phyloP scores from a whole-genome alignment of 2,888 invertebrate species.

The Dioctria linearis region DNA sequence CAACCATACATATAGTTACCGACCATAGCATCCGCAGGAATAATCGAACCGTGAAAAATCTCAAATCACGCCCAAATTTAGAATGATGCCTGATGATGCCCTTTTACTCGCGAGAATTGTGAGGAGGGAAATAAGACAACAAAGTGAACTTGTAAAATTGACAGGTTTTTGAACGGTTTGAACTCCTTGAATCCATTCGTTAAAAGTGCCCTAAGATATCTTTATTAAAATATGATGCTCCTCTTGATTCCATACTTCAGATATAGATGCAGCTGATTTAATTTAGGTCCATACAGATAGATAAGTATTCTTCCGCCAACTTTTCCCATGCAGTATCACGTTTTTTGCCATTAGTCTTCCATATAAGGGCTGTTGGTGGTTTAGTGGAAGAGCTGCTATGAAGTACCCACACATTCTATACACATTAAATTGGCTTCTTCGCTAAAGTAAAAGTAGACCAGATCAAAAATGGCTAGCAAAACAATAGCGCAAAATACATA shows the following conservation, averaged over 20 bases:
- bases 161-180: not conserved
- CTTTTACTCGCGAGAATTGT: not conserved
- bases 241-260: conserved; percentile 13
- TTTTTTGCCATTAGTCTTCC: conserved; percentile 43
- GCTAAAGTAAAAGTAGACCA: conserved; percentile 41
- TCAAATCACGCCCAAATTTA: conserved; percentile 45
- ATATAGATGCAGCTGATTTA: not conserved
- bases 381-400: not conserved
- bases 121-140: not conserved
- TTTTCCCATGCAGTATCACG: conserved; percentile 52
- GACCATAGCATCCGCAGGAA: conserved; percentile 9
- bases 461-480: conserved; percentile 29
- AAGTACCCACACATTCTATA: not conserved
- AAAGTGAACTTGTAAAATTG: conserved; percentile 15
- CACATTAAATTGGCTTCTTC: conserved; percentile 25
- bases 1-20: not conserved
- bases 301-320: not conserved
- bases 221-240: conserved; percentile 37
- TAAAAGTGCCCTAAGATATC: not conserved
- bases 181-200: not conserved
- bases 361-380: conserved; percentile 35
- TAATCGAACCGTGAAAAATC: conserved; percentile 43
- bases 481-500: conserved; percentile 11
- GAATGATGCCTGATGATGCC: conserved; percentile 24
- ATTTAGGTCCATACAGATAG: not conserved